Base-by-base conservation (phyloP, 2,113 vertebrate species). In the Rhombomys opimus region DNA sequence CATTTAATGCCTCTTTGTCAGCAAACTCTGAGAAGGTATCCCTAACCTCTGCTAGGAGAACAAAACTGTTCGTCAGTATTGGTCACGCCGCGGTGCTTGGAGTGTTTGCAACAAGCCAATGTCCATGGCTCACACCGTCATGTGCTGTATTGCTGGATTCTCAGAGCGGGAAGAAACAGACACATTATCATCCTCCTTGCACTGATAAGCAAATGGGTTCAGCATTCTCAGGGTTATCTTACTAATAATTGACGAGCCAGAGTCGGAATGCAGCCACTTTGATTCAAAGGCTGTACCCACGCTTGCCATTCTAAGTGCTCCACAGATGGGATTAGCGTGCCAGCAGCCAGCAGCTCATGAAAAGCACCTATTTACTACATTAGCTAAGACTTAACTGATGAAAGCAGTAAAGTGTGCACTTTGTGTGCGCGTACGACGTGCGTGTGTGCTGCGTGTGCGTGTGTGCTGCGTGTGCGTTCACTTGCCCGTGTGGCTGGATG, bases 111-210 rank as follows among this genome's bases (percentile, higher is more conserved):
- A 32, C 20, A 7, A 91, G 41, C 72, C 77, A 78, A 15, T 75
- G 54, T 82, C 52, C 94, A 63, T 93, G 50, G 23, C 84, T 89
- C 46, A 91, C 80, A 52, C 41, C 91, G 76, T 67, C 54, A 88
- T 81, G 82, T 95, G 86, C 73, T 96, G 87, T 54, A 15, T 77
- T 90, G 88, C 59, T 86, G 73, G 85, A 70, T 91, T 91, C 93
- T 72, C 50, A 86, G 77, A 95, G 80, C 23, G 76, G 59, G 88
- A 87, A 70, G 41, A 92, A 93, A 89, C 23, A 95, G 76, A 77
- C 25, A 78, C 81, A 57, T 67, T 59, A 65, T 81, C 82, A 81
- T 91, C 61, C 15, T 27, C 18, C 61, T 84, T 89, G 93, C 38
- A 87, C 0, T 95, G 46, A 73, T n/a, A 20, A 91, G 23, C 17